phyloP scores from a whole-genome alignment of 2,113 vertebrate genomes.

The Aldabrachelys gigantea region DNA sequence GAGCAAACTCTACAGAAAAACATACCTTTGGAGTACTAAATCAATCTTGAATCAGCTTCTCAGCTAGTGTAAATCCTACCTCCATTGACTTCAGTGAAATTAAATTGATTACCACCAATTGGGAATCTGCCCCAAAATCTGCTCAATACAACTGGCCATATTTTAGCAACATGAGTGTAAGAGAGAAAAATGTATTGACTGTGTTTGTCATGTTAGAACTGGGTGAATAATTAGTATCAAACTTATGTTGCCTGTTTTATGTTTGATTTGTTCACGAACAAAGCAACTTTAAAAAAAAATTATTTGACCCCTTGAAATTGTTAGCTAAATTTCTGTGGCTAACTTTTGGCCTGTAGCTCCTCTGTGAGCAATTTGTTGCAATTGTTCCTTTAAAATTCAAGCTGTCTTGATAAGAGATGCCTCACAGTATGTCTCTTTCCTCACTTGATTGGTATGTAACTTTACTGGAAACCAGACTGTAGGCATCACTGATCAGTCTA shows the following conservation, averaged over 20 bases:
- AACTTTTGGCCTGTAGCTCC: neutral
- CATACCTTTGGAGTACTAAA: neutral
- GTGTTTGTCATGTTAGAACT: neutral
- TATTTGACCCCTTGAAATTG: neutral
- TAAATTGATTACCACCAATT: neutral
- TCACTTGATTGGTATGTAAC: neutral
- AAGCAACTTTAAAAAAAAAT: neutral
- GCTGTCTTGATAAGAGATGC: neutral
- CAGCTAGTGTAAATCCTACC: neutral
- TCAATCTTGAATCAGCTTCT: neutral
- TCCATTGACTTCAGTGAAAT: neutral
- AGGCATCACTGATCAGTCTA: neutral
- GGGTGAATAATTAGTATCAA: neutral
- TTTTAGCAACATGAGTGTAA: neutral
- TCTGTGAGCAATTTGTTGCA: neutral
- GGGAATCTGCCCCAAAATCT: neutral
- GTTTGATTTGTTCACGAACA: neutral
- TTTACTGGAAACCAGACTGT: neutral
- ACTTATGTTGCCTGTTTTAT: neutral
- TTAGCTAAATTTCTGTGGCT: neutral
- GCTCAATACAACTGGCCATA: neutral
- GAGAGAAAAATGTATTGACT: neutral
- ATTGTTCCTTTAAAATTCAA: neutral
- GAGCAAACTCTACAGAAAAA: neutral
- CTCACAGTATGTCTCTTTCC: rapidly evolving